Base-by-base conservation (phyloP, 2,113 vertebrate species). In the Riparia riparia region DNA sequence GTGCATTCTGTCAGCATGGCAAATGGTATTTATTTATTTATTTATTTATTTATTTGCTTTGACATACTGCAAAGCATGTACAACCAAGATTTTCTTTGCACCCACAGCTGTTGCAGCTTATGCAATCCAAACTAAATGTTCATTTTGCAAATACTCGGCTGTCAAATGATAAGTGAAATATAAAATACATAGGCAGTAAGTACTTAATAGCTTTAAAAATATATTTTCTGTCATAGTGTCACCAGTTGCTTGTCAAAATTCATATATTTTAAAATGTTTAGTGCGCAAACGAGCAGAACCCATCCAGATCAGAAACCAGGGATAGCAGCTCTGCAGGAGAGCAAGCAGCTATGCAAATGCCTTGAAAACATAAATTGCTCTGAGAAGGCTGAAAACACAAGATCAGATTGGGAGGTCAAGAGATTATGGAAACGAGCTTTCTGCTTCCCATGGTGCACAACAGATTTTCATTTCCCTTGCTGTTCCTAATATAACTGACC, bases 141-240 rank as follows among this genome's bases (percentile, higher is more conserved):
- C 86, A 91, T 86, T 96, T 96, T 93, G 71, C 51, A 96, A 94
- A 89, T 94, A 96, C 86, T 94, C 57, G 74, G 54, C 89, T 95
- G 93, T 96, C 95, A 97, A 92, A 79, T 50, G 68, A 58, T 88
- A 95, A 96, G 81, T 94, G 76, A 97, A 94, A 94, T 93, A 86
- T 9, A 87, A 84, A 83, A 72, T 84, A 93, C 73, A 88, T 70
- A 76, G 3, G 17, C 65, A 88, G 53, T 93, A 96, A 95, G 50
- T 79, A 87, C 72, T 94, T 96, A 97, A 96, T 89, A 97, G 89
- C 84, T 97, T 97, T 95, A 95, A 95, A 93, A 94, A 94, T 76
- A 77, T 50, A 90, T 18, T 93, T 95, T 89, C 57, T 68, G 85
- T 95, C 77, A 93, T 29, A 93, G 82, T 76, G 74, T 91, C 86